Evolutionary conservation across 2,113 vertebrate species (phyloP).

Genomic region (Crotophaga sulcirostris): DNA sequence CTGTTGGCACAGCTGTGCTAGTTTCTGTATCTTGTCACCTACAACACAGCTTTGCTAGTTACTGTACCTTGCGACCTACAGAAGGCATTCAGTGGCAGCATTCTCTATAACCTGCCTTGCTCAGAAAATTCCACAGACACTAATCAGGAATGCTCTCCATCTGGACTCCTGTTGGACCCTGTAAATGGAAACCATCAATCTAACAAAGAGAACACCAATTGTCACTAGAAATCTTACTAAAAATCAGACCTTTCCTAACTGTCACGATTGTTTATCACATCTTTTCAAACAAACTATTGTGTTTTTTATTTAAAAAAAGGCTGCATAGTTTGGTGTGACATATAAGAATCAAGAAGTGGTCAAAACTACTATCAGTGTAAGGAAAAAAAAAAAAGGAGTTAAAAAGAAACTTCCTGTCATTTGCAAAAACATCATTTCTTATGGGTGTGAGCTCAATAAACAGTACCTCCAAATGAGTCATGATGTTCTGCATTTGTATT

Average conservation of each 20-base stretch:
- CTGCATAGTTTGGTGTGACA: neutral
- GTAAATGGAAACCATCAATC: neutral
- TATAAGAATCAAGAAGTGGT: neutral
- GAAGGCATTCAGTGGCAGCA: neutral
- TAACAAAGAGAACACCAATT: neutral
- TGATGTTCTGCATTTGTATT: neutral
- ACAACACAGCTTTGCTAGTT: too few species aligned
- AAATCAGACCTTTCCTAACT: neutral
- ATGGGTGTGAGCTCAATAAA: neutral
- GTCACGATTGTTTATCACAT: neutral
- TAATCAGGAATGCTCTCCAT: neutral
- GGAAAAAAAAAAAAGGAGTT: neutral
- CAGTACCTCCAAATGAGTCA: neutral
- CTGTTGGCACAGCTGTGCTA: neutral
- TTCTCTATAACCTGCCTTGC: neutral
- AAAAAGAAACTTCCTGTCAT: neutral
- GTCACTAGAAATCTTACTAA: neutral
- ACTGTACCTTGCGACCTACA: neutral
- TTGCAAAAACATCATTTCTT: neutral
- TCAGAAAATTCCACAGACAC: neutral
- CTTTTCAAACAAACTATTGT: neutral
- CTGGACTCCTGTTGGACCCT: neutral
- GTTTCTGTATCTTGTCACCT: neutral
- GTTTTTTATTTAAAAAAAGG: neutral
- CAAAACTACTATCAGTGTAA: neutral